These are phyloP conservation scores for Drymodes brunneopygia DNA, from an alignment of 2,113 vertebrate species.

Conservation along the genomic window DNA sequence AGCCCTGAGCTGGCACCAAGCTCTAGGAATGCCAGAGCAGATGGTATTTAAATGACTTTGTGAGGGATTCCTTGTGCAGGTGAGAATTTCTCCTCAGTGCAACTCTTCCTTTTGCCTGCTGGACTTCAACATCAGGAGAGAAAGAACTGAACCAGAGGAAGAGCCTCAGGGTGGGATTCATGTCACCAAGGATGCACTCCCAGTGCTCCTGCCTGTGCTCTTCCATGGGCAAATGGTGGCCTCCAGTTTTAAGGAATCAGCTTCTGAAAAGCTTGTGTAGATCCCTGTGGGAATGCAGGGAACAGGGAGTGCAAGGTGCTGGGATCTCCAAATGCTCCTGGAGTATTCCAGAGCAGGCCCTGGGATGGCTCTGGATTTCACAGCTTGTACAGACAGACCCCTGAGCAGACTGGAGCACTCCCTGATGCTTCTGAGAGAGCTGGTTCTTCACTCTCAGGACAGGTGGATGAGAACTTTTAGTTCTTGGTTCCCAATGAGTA, in stretches of 20 bases:
- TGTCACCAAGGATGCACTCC: not conserved
- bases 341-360: not conserved
- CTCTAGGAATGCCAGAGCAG: not conserved
- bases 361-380: not conserved
- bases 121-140: not conserved
- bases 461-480: not conserved
- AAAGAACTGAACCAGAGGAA: not conserved
- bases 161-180: not conserved
- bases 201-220: not conserved
- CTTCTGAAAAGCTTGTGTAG: rapidly evolving
- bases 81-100: not conserved
- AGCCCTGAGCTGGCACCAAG: not conserved
- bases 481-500: not conserved
- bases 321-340: not conserved
- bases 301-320: not conserved
- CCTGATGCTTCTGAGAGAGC: not conserved
- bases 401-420: not conserved
- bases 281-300: not conserved
- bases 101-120: not conserved
- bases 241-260: not conserved
- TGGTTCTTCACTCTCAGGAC: not conserved
- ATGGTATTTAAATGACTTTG: not conserved
- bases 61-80: not conserved
- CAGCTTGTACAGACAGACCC: not conserved
- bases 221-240: not conserved